Conservation (phyloP, 2,113 vertebrate species). For the Myrmophylax atrothorax region DNA sequence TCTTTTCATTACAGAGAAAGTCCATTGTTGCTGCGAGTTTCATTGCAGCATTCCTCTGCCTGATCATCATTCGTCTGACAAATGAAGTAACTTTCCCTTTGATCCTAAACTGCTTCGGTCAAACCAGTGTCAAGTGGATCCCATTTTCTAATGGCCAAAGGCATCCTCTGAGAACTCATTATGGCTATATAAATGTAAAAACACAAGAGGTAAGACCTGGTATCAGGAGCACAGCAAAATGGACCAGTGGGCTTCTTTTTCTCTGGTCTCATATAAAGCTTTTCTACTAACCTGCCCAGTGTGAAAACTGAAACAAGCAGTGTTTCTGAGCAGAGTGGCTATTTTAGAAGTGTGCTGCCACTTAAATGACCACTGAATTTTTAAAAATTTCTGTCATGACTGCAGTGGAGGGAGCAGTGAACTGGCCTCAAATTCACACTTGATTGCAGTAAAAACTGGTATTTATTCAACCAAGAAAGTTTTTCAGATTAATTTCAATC, state of each 20-base stretch:
- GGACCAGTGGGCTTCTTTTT: background rate
- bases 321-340: background rate
- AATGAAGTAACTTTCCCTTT: conserved; percentile 88
- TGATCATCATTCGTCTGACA: conserved; percentile 86
- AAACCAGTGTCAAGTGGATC: conserved; percentile 79
- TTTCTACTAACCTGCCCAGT: background rate
- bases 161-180: conserved; percentile 83
- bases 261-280: background rate
- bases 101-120: conserved; percentile 86
- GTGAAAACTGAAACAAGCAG: background rate
- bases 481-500: conserved; percentile 23
- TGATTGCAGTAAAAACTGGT: background rate
- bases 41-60: conserved; percentile 85
- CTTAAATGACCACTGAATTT: background rate
- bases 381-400: conserved; percentile 3
- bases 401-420: conserved; percentile 4
- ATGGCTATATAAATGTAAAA: conserved; percentile 89
- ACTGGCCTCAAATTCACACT: conserved; percentile 9
- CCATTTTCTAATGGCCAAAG: conserved; percentile 83
- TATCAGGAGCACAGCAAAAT: background rate
- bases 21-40: conserved; percentile 84
- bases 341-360: background rate
- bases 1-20: conserved; percentile 82
- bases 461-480: background rate
- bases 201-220: conserved; percentile 87